These are phyloP conservation scores for Crocallis elinguaria DNA, from an alignment of 2,888 invertebrate species.

Conservation along the genomic window DNA sequence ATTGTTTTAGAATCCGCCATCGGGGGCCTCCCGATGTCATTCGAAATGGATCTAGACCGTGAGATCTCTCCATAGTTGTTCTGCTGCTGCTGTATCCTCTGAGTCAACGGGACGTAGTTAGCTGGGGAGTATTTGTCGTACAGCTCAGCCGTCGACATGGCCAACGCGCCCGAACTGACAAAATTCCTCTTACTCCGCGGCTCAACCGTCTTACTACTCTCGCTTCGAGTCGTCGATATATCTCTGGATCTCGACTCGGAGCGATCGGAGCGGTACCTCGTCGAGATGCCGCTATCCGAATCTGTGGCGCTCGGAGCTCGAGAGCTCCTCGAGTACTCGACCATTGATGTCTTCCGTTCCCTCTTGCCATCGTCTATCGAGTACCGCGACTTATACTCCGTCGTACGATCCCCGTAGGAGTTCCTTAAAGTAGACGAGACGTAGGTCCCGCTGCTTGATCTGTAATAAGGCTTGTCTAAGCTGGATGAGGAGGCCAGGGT, in stretches of 20 bases:
- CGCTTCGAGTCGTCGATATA: slow-evolving; percentile 81
- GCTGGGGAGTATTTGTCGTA: slow-evolving; percentile 91
- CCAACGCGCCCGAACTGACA: slow-evolving; percentile 74
- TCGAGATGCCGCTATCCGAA: slow-evolving; percentile 75
- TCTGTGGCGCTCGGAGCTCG: slow-evolving; percentile 78
- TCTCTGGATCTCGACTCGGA: slow-evolving; percentile 83
- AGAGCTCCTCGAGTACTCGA: slow-evolving; percentile 67
- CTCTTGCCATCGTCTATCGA: slow-evolving; percentile 73
- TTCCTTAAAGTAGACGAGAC: slow-evolving; percentile 64
- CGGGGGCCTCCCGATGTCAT: slow-evolving; percentile 83
- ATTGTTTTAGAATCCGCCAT: slow-evolving; percentile 62
- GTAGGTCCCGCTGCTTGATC: slow-evolving; percentile 73
- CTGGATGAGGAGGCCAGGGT: slow-evolving; percentile 75
- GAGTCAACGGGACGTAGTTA: slow-evolving; percentile 87
- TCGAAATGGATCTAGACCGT: slow-evolving; percentile 84
- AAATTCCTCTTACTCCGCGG: slow-evolving; percentile 2
- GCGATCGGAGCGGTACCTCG: slow-evolving; percentile 67
- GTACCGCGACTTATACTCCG: slow-evolving; percentile 70
- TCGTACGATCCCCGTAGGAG: slow-evolving; percentile 65
- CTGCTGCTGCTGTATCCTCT: slow-evolving; percentile 67
- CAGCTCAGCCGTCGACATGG: slow-evolving; percentile 87
- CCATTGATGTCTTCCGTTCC: slow-evolving; percentile 70
- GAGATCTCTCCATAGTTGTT: slow-evolving; percentile 70
- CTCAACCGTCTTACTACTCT: slow-evolving; percentile 72
- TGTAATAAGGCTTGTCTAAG: slow-evolving; percentile 83